Percentiles rank a stretch among this genome's conserved stretches.
phyloP scores from a whole-genome alignment of 2,797 vertebrate genomes.

The Pseudopleuronectes americanus region DNA sequence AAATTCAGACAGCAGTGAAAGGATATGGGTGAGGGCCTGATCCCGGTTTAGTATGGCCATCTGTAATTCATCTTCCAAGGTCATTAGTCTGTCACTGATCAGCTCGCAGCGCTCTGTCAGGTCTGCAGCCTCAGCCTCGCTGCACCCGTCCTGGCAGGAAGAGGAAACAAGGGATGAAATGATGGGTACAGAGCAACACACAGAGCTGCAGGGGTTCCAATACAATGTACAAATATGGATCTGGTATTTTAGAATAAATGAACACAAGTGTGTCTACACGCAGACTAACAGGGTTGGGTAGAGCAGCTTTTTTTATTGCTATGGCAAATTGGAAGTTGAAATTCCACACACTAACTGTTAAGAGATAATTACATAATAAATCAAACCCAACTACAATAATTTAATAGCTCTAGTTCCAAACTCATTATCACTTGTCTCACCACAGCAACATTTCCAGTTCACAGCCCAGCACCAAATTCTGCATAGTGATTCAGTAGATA shows the following conservation, averaged over 20 bases:
- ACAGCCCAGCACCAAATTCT: too few species aligned
- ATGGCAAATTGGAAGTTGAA: too few species aligned
- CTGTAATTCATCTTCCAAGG: slow-evolving; percentile 89
- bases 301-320: too few species aligned
- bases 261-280: not conserved
- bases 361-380: too few species aligned
- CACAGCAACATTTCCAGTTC: too few species aligned
- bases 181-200: not conserved
- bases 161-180: slow-evolving; percentile 20
- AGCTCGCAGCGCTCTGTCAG: slow-evolving; percentile 88
- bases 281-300: too few species aligned
- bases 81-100: slow-evolving; percentile 86
- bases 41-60: slow-evolving; percentile 83
- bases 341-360: too few species aligned
- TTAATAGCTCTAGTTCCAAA: too few species aligned
- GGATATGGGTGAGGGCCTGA: slow-evolving; percentile 91
- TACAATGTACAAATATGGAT: not conserved
- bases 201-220: not conserved
- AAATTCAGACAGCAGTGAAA: slow-evolving; percentile 68
- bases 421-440: too few species aligned
- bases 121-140: slow-evolving; percentile 69
- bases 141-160: slow-evolving; percentile 64
- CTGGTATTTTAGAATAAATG: slow-evolving; percentile 1
- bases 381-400: too few species aligned
- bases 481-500: too few species aligned